Conservation (phyloP, 2,113 vertebrate species). For the Ariopsis seemanni region DNA sequence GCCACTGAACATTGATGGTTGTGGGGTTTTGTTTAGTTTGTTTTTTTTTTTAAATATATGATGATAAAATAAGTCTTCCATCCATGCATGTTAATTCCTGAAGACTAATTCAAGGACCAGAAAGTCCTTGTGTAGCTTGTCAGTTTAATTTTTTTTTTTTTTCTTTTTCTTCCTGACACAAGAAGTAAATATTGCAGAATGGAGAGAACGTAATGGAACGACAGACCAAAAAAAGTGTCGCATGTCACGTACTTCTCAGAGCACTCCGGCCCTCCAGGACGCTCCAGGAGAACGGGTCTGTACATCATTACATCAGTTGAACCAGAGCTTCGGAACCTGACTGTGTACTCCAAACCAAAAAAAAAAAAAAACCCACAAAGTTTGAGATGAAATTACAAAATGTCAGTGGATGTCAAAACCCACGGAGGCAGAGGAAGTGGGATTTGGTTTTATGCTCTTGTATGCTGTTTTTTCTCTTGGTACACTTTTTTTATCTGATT, state of each 20-base stretch:
- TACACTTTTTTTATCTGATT: slow-evolving; percentile 62
- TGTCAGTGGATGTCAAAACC: slow-evolving; percentile 30
- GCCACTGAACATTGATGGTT: neutral
- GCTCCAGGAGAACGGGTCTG: slow-evolving; percentile 50
- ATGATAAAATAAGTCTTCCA: slow-evolving; percentile 74
- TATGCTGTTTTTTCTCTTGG: slow-evolving; percentile 52
- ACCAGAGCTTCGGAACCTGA: slow-evolving; percentile 57
- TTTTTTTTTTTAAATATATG: slow-evolving; percentile 54
- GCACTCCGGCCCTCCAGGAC: slow-evolving; percentile 39
- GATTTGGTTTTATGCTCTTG: slow-evolving; percentile 25
- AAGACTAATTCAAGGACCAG: slow-evolving; percentile 54
- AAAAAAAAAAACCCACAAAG: slow-evolving; percentile 63
- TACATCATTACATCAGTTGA: slow-evolving; percentile 24
- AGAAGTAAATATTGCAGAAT: slow-evolving; percentile 43
- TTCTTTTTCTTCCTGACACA: slow-evolving; percentile 55
- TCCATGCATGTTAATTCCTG: slow-evolving; percentile 78
- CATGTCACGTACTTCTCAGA: neutral
- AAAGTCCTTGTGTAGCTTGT: slow-evolving; percentile 52
- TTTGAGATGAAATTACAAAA: slow-evolving; percentile 63
- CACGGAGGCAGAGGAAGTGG: neutral
- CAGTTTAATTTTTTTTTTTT: slow-evolving; percentile 44
- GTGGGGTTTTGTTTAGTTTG: neutral
- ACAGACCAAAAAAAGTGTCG: slow-evolving; percentile 72
- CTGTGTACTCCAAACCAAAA: slow-evolving; percentile 70
- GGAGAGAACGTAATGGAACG: slow-evolving; percentile 70